Conservation (phyloP, 2,888 invertebrate species). For the Callyntrura sp. region DNA sequence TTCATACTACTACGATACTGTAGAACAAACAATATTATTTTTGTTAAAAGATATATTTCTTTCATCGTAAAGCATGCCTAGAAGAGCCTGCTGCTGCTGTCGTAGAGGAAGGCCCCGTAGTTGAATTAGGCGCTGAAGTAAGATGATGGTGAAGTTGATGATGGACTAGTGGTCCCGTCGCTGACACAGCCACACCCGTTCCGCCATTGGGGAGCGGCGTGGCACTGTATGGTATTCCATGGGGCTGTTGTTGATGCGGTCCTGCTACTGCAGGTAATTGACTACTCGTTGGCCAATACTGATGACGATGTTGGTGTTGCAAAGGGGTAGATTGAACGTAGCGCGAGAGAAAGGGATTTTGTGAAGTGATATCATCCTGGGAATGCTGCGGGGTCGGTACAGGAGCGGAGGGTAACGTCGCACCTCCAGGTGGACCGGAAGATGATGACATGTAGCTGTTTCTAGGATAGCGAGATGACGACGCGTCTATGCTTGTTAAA, state of each 20-base stretch:
- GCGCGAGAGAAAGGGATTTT: conserved; percentile 58
- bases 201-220: conserved; percentile 25
- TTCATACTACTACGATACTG: too few relatives aligned
- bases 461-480: conserved; percentile 37
- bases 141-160: conserved; percentile 26
- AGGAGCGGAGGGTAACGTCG: neutral
- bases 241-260: conserved; percentile 30
- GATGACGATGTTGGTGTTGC: conserved; percentile 36
- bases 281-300: conserved; percentile 62
- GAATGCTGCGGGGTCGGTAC: conserved; percentile 24
- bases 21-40: too few relatives aligned
- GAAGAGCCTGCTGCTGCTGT: conserved; percentile 45
- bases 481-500: conserved; percentile 76
- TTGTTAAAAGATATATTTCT: too few relatives aligned
- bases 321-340: conserved; percentile 43
- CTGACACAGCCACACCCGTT: too few relatives aligned
- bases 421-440: neutral
- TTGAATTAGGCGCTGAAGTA: conserved; percentile 23
- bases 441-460: conserved; percentile 22
- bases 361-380: conserved; percentile 56
- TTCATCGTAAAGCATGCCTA: conserved; percentile 66
- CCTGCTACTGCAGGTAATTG: too few relatives aligned
- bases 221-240: conserved; percentile 34
- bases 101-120: conserved; percentile 58
- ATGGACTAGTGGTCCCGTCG: conserved; percentile 53